A percentile compares a stretch with the other conserved stretches of the same genome.
Evolutionary conservation across 2,113 vertebrate genomes (phyloP).

Genomic region (Sebastes schlegelii): DNA sequence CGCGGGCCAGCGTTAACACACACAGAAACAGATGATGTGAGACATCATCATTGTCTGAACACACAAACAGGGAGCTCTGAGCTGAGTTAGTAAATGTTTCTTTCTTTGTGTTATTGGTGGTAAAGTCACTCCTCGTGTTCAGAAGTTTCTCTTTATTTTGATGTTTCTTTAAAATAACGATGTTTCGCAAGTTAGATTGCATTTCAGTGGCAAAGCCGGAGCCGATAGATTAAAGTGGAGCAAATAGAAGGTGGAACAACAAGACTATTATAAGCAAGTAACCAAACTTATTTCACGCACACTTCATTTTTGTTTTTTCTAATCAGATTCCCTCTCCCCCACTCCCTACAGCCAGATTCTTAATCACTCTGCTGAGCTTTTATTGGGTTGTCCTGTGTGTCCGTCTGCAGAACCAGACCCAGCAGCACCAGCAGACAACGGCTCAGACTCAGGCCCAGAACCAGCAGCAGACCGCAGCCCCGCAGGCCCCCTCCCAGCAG

Average conservation of each 20-base stretch:
- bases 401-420: constrained; percentile 88
- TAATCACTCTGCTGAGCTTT: neutral
- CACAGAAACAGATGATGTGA: neutral
- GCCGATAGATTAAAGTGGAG: neutral
- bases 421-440: constrained; percentile 93
- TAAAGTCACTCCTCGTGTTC: neutral
- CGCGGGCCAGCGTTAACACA: neutral
- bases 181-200: neutral
- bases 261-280: neutral
- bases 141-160: neutral
- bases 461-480: constrained; percentile 80
- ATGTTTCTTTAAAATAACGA: neutral
- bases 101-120: neutral
- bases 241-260: neutral
- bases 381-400: neutral
- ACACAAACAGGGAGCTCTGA: neutral
- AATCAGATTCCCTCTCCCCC: neutral
- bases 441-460: constrained; percentile 86
- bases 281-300: neutral
- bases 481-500: constrained; percentile 88
- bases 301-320: neutral
- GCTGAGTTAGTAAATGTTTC: neutral
- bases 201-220: neutral
- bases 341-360: neutral
- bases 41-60: neutral